Evolutionary conservation across 2,113 vertebrate genomes (phyloP).

Genomic region (Smithornis capensis): DNA sequence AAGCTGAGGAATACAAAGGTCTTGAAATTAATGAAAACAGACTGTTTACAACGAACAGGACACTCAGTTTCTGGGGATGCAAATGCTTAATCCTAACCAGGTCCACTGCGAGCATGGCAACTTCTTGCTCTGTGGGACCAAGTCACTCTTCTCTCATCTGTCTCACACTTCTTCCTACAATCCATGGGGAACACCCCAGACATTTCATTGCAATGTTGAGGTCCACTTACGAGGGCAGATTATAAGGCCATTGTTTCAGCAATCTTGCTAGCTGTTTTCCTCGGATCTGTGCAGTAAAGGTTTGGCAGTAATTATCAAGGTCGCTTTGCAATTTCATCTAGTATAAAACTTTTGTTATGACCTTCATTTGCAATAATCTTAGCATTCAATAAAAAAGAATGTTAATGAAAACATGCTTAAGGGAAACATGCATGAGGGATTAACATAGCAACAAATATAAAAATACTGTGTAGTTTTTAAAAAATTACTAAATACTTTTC

Average conservation of each 20-base stretch:
- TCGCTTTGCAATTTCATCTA: not conserved
- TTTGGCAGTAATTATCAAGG: not conserved
- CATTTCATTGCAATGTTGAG: not conserved
- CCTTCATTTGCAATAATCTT: constrained; percentile 29
- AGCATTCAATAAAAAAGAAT: constrained; percentile 18
- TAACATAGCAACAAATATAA: constrained; percentile 16
- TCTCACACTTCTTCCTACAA: not conserved
- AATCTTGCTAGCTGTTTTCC: not conserved
- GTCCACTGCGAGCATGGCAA: not conserved
- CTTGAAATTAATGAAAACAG: not conserved
- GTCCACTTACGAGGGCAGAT: not conserved
- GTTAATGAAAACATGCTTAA: constrained; percentile 29
- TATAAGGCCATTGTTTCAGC: not conserved
- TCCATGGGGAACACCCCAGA: not conserved
- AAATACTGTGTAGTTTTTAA: not conserved
- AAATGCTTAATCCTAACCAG: not conserved
- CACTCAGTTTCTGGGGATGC: not conserved
- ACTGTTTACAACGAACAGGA: not conserved
- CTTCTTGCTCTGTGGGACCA: not conserved
- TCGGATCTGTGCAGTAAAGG: not conserved
- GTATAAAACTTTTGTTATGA: constrained; percentile 12
- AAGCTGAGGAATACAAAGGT: not conserved
- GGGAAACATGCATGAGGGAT: too few relatives aligned
- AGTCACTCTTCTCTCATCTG: not conserved
- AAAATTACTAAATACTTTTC: not conserved